These are phyloP conservation scores for Sigmodon hispidus DNA, from an alignment of 2,113 vertebrate genomes.

Conservation along the genomic window DNA sequence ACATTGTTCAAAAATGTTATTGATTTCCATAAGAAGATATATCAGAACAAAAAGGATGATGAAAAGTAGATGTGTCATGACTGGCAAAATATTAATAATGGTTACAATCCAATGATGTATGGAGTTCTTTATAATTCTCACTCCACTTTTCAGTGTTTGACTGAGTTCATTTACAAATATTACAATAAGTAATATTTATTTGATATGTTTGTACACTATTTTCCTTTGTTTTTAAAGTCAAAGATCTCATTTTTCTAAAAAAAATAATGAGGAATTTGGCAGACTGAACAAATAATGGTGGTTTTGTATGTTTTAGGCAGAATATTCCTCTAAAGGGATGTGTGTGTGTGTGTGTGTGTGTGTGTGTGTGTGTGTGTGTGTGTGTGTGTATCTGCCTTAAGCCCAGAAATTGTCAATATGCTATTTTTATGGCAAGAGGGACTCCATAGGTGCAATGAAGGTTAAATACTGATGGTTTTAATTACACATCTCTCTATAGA, in stretches of 20 bases:
- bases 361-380: no score
- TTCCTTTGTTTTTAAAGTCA: background rate
- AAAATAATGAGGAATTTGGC: background rate
- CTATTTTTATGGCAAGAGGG: background rate
- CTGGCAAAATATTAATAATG: background rate
- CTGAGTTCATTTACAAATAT: background rate
- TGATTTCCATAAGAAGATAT: background rate
- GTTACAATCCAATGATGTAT: background rate
- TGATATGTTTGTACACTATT: background rate
- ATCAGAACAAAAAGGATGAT: background rate
- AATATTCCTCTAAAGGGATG: background rate
- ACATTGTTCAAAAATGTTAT: background rate
- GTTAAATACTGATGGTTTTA: background rate
- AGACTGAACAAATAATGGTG: background rate
- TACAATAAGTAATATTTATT: background rate
- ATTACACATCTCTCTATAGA: background rate
- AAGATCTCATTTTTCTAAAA: background rate
- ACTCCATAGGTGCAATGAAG: background rate
- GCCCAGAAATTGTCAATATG: background rate
- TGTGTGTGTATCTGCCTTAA: background rate
- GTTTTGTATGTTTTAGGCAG: background rate
- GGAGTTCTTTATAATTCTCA: background rate
- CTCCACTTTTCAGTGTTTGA: background rate
- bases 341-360: no score
- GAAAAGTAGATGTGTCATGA: background rate